A percentile compares a stretch with the other conserved stretches of the same genome.
Evolutionary conservation across 1,140 invertebrate species (phyloP).

Genomic region (Caenorhabditis tropicalis): DNA sequence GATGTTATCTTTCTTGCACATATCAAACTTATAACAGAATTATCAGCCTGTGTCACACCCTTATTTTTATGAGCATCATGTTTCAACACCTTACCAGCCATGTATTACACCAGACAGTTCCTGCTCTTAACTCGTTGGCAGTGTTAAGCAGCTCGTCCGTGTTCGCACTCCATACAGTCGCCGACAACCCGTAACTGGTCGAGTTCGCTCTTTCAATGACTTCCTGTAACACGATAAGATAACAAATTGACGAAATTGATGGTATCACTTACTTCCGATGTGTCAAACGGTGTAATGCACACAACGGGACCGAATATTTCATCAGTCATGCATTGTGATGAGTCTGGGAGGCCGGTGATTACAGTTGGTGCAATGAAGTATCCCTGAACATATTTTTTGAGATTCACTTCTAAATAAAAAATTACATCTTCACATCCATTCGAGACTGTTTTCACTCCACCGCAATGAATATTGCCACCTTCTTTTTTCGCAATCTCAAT

Average conservation of each 20-base stretch:
- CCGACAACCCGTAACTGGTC: constrained; percentile 76
- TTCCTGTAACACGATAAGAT: constrained; percentile 59
- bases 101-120: constrained; percentile 78
- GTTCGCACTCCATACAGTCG: constrained; percentile 73
- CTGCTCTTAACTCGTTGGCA: constrained; percentile 69
- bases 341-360: constrained; percentile 74
- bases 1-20: neutral
- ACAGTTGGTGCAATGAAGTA: constrained; percentile 76
- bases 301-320: constrained; percentile 78
- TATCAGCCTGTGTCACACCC: neutral
- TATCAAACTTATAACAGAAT: neutral
- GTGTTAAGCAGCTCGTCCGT: constrained; percentile 73
- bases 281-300: constrained; percentile 75
- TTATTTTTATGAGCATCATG: neutral
- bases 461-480: constrained; percentile 72
- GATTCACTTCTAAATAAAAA: neutral
- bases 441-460: constrained; percentile 65
- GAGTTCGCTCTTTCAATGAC: constrained; percentile 75
- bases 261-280: constrained; percentile 73
- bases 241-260: neutral
- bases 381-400: constrained; percentile 67
- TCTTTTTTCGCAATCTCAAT: constrained; percentile 71
- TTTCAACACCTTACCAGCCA: constrained; percentile 75
- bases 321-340: constrained; percentile 75
- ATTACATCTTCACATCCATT: constrained; percentile 57